Conservation (phyloP, 2,797 vertebrate genomes). For the Acridotheres tristis region DNA sequence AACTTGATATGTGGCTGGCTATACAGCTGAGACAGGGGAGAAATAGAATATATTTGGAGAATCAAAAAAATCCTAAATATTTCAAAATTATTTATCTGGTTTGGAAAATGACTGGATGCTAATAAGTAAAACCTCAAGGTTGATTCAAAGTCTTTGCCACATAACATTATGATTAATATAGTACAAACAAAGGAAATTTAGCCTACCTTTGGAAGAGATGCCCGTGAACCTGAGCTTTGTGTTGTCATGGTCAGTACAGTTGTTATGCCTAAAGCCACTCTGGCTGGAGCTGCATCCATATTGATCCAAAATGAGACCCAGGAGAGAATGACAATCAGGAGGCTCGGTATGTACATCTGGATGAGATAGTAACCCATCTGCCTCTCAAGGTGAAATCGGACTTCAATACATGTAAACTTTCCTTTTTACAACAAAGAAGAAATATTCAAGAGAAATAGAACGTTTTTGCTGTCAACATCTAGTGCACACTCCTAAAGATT, state of each 20-base stretch:
- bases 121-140: background rate
- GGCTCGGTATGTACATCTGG: constrained; percentile 98
- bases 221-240: constrained; percentile 94
- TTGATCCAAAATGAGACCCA: constrained; percentile 99
- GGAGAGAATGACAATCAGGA: constrained; percentile 95
- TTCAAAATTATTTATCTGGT: background rate
- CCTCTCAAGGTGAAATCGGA: constrained; percentile 93
- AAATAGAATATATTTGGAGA: background rate
- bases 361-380: constrained; percentile 99
- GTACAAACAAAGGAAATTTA: background rate
- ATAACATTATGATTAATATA: background rate
- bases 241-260: constrained; percentile 98
- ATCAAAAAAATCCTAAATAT: fast-evolving
- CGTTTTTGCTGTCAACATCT: background rate
- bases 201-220: constrained; percentile 92
- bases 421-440: constrained; percentile 75
- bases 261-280: constrained; percentile 94
- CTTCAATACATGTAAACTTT: constrained; percentile 96
- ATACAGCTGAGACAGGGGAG: background rate
- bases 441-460: background rate
- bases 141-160: background rate
- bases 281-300: constrained; percentile 95
- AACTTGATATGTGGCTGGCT: background rate
- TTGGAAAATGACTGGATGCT: background rate
- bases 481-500: background rate